Conservation (phyloP, 2,888 invertebrate species). For the Masnerella sp. region DNA sequence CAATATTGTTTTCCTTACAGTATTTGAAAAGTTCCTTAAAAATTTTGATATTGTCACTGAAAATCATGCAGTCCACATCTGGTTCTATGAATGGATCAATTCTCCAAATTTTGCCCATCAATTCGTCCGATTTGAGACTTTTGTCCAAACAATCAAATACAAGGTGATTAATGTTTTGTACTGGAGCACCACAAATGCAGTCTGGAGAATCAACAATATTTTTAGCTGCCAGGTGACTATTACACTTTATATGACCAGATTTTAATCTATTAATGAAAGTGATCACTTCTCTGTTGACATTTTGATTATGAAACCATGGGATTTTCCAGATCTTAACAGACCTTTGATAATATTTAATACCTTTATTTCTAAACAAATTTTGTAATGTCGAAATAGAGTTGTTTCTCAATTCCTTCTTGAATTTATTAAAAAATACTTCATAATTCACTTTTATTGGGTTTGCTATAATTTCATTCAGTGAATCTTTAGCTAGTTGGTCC, state of each 20-base stretch:
- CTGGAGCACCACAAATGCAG: neutral
- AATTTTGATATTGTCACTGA: neutral
- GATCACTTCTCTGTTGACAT: neutral
- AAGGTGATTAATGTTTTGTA: neutral
- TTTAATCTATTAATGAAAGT: conserved; percentile 1
- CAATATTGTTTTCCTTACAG: neutral
- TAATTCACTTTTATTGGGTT: neutral
- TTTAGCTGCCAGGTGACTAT: neutral
- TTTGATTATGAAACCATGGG: neutral
- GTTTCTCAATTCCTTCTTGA: neutral
- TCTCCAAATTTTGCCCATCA: neutral
- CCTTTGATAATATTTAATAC: neutral
- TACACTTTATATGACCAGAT: neutral
- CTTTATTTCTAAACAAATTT: neutral
- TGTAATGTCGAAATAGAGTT: neutral
- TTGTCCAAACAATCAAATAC: conserved; percentile 1
- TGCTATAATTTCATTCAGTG: neutral
- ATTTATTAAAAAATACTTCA: neutral
- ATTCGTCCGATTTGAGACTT: neutral
- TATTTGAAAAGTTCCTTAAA: neutral
- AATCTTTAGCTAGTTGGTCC: neutral
- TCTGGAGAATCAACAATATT: neutral
- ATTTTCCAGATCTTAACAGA: neutral
- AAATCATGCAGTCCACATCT: neutral
- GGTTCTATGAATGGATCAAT: neutral